Conservation (phyloP, 2,797 vertebrate genomes). For the Champsocephalus gunnari region DNA sequence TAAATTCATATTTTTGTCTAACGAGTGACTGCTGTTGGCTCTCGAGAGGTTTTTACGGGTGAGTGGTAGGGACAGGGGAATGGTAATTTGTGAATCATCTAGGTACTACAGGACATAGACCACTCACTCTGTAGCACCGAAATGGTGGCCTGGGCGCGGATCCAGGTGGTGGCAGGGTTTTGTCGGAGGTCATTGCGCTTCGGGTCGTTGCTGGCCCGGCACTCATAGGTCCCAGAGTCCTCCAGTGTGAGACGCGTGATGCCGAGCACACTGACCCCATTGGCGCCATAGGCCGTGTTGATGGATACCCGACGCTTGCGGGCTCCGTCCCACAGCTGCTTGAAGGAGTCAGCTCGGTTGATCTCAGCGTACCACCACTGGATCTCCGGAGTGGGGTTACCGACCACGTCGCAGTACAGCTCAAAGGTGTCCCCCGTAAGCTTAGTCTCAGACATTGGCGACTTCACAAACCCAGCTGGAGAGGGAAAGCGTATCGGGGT, state of each 20-base stretch:
- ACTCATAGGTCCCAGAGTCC: slow-evolving; percentile 99
- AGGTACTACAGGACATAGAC: slow-evolving; percentile 90
- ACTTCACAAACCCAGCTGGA: slow-evolving; percentile 99
- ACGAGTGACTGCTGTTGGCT: slow-evolving; percentile 36
- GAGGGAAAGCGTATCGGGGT: slow-evolving; percentile 75
- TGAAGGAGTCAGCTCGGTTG: slow-evolving; percentile 99
- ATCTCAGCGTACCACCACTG: slow-evolving; percentile 99
- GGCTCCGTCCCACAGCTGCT: slow-evolving; percentile 98
- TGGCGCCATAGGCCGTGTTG: slow-evolving; percentile 95
- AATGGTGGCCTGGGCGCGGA: slow-evolving; percentile 99
- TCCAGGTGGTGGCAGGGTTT: slow-evolving; percentile 99
- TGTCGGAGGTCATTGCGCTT: slow-evolving; percentile 97
- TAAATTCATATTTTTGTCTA: slow-evolving; percentile 23
- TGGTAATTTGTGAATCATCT: slow-evolving; percentile 81
- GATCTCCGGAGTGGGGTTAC: slow-evolving; percentile 98
- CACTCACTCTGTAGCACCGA: slow-evolving; percentile 99
- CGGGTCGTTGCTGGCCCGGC: slow-evolving; percentile 99
- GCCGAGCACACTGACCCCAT: slow-evolving; percentile 96
- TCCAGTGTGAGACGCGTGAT: slow-evolving; percentile 95
- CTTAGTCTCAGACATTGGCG: slow-evolving; percentile 99
- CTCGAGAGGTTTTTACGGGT: slow-evolving; percentile 33
- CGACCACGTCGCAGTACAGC: slow-evolving; percentile 99
- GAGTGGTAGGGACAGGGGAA: slow-evolving; percentile 50
- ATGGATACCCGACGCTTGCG: slow-evolving; percentile 96
- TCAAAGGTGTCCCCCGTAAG: slow-evolving; percentile 99